Conservation (phyloP, 2,113 vertebrate genomes). For the Actinemys pallida region DNA sequence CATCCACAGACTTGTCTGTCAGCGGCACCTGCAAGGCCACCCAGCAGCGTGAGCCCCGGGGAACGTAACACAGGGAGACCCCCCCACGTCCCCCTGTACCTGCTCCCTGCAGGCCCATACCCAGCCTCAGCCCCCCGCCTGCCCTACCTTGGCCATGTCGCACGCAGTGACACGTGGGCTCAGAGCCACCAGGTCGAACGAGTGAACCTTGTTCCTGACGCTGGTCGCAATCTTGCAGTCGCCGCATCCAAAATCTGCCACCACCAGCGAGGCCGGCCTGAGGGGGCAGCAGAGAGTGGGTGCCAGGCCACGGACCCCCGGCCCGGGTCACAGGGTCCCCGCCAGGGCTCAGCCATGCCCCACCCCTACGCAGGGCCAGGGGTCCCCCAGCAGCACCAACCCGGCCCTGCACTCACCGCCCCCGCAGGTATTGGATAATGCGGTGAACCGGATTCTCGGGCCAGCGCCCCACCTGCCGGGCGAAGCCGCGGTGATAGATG, state of each 20-base stretch:
- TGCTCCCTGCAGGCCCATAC: too few species aligned
- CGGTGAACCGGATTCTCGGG: slow-evolving; percentile 87
- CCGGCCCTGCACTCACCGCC: slow-evolving; percentile 78
- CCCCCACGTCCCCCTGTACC: neutral
- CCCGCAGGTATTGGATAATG: slow-evolving; percentile 85
- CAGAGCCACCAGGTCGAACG: slow-evolving; percentile 89
- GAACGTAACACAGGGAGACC: neutral
- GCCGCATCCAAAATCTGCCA: slow-evolving; percentile 96
- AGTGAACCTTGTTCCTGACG: slow-evolving; percentile 90
- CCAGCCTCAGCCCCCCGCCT: too few species aligned
- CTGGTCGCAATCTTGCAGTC: slow-evolving; percentile 90
- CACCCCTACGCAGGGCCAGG: accelerated
- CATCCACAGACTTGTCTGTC: slow-evolving; percentile 82
- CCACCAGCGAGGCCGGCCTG: slow-evolving; percentile 87
- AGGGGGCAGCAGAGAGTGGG: neutral
- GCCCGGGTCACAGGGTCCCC: neutral
- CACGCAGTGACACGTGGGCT: slow-evolving; percentile 89
- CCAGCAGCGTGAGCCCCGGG: accelerated
- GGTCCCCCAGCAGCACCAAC: too few species aligned
- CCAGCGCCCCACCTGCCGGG: slow-evolving; percentile 88
- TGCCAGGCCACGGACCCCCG: too few species aligned
- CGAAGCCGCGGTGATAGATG: slow-evolving; percentile 91
- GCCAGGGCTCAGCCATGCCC: neutral
- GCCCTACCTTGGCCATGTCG: slow-evolving; percentile 90
- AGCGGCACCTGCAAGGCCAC: slow-evolving; percentile 86